These are phyloP conservation scores for Caloenas nicobarica DNA, from an alignment of 2,113 vertebrate genomes.

Conservation along the genomic window DNA sequence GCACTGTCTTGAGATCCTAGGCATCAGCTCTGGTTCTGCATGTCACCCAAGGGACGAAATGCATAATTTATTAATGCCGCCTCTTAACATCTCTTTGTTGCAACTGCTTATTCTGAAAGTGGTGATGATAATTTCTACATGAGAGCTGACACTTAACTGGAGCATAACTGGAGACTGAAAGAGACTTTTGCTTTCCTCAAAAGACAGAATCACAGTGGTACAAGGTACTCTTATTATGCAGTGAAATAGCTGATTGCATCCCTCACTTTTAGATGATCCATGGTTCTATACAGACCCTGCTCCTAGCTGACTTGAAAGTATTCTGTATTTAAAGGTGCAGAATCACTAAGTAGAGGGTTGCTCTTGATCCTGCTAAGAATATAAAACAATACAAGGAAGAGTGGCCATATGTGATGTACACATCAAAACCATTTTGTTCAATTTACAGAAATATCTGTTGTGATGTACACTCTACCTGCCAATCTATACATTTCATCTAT, in stretches of 20 bases:
- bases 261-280: neutral
- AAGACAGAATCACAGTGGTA: neutral
- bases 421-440: neutral
- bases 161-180: neutral
- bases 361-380: neutral
- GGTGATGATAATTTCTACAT: neutral
- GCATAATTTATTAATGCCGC: neutral
- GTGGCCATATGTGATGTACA: neutral
- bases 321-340: neutral
- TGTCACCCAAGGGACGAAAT: neutral
- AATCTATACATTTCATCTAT: neutral
- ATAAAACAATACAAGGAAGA: neutral
- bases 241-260: neutral
- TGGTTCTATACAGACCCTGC: neutral
- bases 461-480: neutral
- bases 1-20: neutral
- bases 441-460: neutral
- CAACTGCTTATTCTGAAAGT: neutral
- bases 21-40: neutral
- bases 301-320: neutral
- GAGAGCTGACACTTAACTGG: neutral
- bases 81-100: neutral
- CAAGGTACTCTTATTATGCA: neutral
- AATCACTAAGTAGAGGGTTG: neutral
- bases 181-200: neutral